Conservation (phyloP, 2,113 vertebrate species). For the Phocoena sinus region DNA sequence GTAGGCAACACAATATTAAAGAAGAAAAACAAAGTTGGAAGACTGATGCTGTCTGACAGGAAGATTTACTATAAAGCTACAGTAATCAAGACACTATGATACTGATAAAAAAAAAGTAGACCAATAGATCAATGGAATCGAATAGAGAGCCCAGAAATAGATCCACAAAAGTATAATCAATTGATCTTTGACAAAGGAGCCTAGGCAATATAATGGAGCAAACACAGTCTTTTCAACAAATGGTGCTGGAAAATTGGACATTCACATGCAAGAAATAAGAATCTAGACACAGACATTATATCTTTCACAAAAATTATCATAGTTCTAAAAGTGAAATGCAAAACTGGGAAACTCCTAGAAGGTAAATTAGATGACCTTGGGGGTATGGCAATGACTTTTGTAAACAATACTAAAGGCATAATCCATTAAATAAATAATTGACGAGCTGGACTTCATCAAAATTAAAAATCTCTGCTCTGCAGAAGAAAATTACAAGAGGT, state of each 20-base stretch:
- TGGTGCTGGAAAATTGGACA: background rate
- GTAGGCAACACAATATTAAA: background rate
- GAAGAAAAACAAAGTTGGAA: background rate
- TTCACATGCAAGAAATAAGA: background rate
- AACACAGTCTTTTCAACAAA: background rate
- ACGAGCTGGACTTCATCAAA: background rate
- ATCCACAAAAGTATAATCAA: background rate
- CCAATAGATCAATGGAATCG: background rate
- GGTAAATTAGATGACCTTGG: background rate
- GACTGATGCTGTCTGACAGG: background rate
- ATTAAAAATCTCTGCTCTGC: background rate
- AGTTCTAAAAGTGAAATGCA: background rate
- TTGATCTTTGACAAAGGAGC: background rate
- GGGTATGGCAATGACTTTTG: background rate
- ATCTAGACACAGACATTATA: background rate
- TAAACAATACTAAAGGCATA: background rate
- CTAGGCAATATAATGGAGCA: background rate
- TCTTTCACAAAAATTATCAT: background rate
- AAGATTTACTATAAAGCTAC: background rate
- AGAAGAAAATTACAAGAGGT: background rate
- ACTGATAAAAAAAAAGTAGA: background rate
- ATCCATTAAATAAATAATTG: background rate
- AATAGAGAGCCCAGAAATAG: background rate
- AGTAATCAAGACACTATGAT: background rate
- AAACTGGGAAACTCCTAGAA: background rate